Evolutionary conservation across 2,888 invertebrate species (phyloP).

Genomic region (Amaurobius ferox): DNA sequence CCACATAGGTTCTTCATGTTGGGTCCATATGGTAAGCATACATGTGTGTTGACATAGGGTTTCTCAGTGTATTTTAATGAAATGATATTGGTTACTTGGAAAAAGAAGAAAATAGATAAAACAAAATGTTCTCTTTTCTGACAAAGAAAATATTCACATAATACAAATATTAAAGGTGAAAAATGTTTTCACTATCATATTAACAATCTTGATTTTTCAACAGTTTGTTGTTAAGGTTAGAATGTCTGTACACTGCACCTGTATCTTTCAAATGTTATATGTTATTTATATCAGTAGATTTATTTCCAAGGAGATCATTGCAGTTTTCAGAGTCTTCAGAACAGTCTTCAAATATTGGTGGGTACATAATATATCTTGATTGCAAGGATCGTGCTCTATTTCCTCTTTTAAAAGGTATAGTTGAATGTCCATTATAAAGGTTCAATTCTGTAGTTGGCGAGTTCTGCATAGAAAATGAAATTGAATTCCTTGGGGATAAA

Average conservation of each 20-base stretch:
- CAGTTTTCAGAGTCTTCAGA: constrained; percentile 69
- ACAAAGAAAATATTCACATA: too few species aligned
- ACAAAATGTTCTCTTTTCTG: too few species aligned
- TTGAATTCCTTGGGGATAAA: constrained; percentile 23
- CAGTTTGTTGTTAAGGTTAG: background rate
- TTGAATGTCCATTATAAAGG: constrained; percentile 54
- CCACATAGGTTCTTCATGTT: too few species aligned
- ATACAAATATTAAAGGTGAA: background rate
- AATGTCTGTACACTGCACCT: background rate
- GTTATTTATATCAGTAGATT: background rate
- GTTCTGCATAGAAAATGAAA: constrained; percentile 38
- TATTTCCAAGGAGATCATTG: background rate
- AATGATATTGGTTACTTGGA: too few species aligned
- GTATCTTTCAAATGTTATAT: background rate
- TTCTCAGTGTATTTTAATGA: too few species aligned
- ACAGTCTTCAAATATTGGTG: constrained; percentile 73
- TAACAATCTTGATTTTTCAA: background rate
- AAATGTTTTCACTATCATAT: background rate
- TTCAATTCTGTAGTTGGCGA: constrained; percentile 36
- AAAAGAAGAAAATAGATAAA: too few species aligned
- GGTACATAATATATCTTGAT: constrained; percentile 66
- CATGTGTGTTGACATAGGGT: too few species aligned
- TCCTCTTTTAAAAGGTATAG: constrained; percentile 76
- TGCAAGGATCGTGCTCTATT: constrained; percentile 79
- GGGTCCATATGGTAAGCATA: too few species aligned